Base-by-base conservation (phyloP, 1,140 invertebrate genomes). In the Conopomorpha cramerella region DNA sequence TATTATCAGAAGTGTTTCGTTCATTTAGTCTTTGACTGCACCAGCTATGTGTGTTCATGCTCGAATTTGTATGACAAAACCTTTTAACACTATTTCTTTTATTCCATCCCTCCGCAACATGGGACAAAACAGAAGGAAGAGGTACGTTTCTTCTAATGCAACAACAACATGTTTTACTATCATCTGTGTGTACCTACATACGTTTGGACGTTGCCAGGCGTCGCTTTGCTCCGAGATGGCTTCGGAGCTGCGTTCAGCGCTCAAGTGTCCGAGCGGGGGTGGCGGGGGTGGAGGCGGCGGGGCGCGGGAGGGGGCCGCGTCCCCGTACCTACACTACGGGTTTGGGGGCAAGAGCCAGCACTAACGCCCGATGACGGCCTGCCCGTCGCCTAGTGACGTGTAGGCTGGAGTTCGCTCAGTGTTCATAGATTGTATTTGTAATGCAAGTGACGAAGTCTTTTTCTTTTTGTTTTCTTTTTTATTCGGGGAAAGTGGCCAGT, bases 151-250 rank as follows among this genome's bases (percentile, higher is more conserved):
- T 55, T 56, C 38, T 57, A 46, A 54, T 32, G 30, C 35, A n/a
- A 30, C 34, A 34, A 40, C 39, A 29, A 38, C n/a, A 8, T 12
- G 11, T 32, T 38, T 36, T 36, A 16, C 23, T 37, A 35, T 29
- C 41, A 37, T 19, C 32, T 44, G 13, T 31, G 26, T 29, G 28
- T 32, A 34, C 14, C 19, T 28, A 32, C 31, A 15, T 10, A 23
- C 23, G 30, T 28, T 33, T 49, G 50, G 56, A 39, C 57, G 38
- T 51, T 42, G 39, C 42, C 78, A 86, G 84, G 81, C 81, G 30
- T 85, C 84, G 27, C 74, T 86, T 45, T 86, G 82, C 71, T 81
- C 82, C 38, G 84, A 86, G 68, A 86, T 86, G 83, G 82, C 83
- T 27, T 79, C 80, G 26, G 87, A 89, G 63, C 70, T 89, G 43